These are phyloP conservation scores for Heliothis peltigera DNA, from an alignment of 2,888 invertebrate species.

Conservation along the genomic window DNA sequence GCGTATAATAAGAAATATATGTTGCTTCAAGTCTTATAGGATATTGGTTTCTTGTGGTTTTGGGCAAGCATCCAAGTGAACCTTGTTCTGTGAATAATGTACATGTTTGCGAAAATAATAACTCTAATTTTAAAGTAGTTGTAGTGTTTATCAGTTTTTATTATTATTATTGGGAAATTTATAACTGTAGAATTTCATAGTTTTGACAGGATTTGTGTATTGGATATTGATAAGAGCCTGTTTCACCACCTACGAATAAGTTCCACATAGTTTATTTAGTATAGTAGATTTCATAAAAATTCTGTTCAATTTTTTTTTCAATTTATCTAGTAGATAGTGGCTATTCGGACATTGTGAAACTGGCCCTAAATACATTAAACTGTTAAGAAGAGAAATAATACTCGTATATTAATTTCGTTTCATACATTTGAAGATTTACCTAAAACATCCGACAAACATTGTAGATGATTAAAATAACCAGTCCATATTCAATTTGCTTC, in stretches of 20 bases:
- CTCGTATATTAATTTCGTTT: background rate
- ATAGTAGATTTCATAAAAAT: too few relatives aligned
- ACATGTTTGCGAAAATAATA: background rate
- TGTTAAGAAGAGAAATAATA: too few relatives aligned
- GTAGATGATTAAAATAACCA: background rate
- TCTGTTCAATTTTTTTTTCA: too few relatives aligned
- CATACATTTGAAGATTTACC: background rate
- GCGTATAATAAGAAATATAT: constrained; percentile 32
- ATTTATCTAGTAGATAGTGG: too few relatives aligned
- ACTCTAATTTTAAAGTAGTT: background rate
- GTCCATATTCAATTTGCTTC: background rate
- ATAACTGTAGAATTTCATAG: background rate
- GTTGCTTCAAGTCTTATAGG: constrained; percentile 19
- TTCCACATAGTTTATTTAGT: too few relatives aligned
- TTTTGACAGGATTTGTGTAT: background rate
- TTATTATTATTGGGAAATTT: background rate
- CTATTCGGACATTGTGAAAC: too few relatives aligned
- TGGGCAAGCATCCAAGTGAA: constrained; percentile 50
- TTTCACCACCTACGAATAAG: too few relatives aligned
- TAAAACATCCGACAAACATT: background rate
- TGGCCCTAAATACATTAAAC: too few relatives aligned
- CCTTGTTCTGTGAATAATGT: background rate
- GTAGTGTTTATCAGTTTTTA: background rate
- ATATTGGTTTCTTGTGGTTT: constrained; percentile 33
- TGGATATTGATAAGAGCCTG: too few relatives aligned